Percentiles rank a stretch among this genome's conserved stretches.
These are phyloP conservation scores for Elanoides forficatus DNA, from an alignment of 2,113 vertebrate genomes.

Conservation along the genomic window DNA sequence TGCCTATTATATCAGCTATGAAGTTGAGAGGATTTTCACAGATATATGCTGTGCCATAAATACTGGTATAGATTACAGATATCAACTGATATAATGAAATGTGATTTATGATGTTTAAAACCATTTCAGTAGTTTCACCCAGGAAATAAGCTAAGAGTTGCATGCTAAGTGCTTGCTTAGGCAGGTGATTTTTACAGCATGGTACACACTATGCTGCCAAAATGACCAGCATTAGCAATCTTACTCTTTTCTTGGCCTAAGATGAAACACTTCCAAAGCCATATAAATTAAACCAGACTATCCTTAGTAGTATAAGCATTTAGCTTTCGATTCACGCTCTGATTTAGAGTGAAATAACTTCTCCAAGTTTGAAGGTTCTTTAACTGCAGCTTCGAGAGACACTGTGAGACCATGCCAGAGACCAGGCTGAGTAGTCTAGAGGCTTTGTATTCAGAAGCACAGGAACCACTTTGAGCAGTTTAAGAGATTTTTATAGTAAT, in stretches of 20 bases:
- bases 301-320: background rate
- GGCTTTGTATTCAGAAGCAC: background rate
- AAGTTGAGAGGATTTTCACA: background rate
- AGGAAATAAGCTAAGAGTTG: background rate
- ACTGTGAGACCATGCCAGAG: background rate
- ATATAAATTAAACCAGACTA: background rate
- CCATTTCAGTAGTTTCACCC: background rate
- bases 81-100: background rate
- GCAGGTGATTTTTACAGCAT: background rate
- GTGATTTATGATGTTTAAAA: background rate
- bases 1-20: background rate
- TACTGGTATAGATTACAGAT: background rate
- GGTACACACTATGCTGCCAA: background rate
- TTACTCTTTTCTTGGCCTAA: background rate
- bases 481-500: background rate
- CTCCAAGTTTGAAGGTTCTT: background rate
- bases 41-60: background rate
- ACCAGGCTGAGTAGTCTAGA: background rate
- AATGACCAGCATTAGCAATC: background rate
- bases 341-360: background rate
- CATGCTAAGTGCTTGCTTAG: background rate
- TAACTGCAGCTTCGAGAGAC: accelerated
- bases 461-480: background rate
- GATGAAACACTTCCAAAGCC: background rate
- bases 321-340: background rate